phyloP scores from a whole-genome alignment of 2,113 vertebrate genomes.

The Chionomys nivalis region DNA sequence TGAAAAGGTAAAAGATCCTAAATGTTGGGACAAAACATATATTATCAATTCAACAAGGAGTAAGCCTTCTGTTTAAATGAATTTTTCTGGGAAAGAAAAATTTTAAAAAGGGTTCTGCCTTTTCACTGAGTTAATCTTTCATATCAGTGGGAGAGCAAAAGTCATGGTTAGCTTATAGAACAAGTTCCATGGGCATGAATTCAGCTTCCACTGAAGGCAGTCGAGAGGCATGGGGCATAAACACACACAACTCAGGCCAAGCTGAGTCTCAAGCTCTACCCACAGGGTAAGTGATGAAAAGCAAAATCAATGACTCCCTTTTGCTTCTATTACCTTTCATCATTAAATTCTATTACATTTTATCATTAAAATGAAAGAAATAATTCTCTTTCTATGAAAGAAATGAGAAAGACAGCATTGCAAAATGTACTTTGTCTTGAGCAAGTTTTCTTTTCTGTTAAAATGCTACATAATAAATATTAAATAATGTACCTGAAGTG shows the following conservation, averaged over 20 bases:
- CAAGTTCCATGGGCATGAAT: fast-evolving
- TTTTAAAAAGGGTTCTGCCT: too few species aligned
- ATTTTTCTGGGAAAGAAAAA: neutral
- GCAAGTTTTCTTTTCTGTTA: neutral
- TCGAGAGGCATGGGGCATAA: too few species aligned
- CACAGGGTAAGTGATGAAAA: neutral
- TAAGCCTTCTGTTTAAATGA: neutral
- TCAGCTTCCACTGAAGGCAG: neutral
- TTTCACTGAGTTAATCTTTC: neutral
- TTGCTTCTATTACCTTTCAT: neutral
- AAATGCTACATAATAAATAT: neutral
- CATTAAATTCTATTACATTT: neutral
- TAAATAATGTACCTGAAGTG: neutral
- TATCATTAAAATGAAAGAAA: neutral
- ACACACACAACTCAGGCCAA: neutral
- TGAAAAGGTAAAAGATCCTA: neutral
- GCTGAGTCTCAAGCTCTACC: neutral
- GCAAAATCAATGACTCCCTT: neutral
- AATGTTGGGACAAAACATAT: neutral
- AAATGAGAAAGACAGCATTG: neutral
- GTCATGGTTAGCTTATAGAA: neutral
- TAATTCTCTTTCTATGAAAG: neutral
- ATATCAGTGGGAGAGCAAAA: neutral
- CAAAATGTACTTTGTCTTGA: neutral
- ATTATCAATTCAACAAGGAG: neutral